phyloP scores from a whole-genome alignment of 37 sponge, comb jelly and placozoan genomes.

The Tethya wilhelma region DNA sequence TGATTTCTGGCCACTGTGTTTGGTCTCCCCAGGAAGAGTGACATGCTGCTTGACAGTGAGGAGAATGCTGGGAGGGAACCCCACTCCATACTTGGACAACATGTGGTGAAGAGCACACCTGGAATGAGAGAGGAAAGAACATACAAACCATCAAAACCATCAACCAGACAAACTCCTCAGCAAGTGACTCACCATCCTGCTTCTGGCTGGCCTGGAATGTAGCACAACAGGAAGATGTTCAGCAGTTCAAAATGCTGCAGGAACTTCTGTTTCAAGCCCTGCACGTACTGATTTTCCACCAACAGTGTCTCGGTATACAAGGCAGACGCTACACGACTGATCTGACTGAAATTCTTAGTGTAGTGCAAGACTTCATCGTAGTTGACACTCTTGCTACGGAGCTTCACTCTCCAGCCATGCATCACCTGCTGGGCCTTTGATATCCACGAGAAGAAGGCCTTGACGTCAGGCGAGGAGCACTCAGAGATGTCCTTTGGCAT shows the following conservation, averaged over 20 bases:
- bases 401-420: conserved; percentile 35
- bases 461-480: conserved; percentile 5
- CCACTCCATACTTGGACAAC: conserved; percentile 49
- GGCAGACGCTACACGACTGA: conserved; percentile 34
- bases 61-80: conserved; percentile 3
- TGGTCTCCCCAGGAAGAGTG: conserved; percentile 36
- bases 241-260: conserved; percentile 30
- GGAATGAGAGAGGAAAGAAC: too few species aligned
- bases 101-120: conserved; percentile 39
- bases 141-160: neutral
- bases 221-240: conserved; percentile 24
- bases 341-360: neutral
- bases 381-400: conserved; percentile 9
- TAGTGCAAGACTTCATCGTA: conserved; percentile 48
- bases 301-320: conserved; percentile 15
- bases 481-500: conserved; percentile 35
- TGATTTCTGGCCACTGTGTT: neutral
- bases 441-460: conserved; percentile 50
- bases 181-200: conserved; percentile 8
- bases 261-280: conserved; percentile 5
- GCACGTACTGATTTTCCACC: conserved; percentile 14
- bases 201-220: conserved; percentile 45
- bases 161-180: neutral
- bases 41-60: conserved; percentile 14
- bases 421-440: conserved; percentile 36